phyloP scores from a whole-genome alignment of 2,113 vertebrate genomes.

The Sturnira hondurensis region DNA sequence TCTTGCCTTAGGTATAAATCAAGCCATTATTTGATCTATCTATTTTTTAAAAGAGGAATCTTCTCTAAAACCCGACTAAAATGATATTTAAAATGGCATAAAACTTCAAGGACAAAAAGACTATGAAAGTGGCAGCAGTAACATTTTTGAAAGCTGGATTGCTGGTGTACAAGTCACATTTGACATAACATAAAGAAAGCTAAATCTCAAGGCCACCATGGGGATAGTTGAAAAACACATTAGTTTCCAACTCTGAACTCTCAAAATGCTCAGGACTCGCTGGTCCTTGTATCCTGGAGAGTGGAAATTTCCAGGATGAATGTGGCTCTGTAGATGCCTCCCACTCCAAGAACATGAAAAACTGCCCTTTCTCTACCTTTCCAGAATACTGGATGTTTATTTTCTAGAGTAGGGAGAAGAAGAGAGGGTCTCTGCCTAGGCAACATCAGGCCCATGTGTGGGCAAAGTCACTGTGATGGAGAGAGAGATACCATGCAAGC shows the following conservation, averaged over 20 bases:
- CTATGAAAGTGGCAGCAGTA: background rate
- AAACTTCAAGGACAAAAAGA: background rate
- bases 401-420: background rate
- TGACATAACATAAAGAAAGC: background rate
- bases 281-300: background rate
- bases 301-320: background rate
- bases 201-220: background rate
- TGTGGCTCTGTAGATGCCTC: background rate
- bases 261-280: background rate
- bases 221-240: background rate
- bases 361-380: background rate
- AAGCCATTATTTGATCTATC: background rate
- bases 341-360: background rate
- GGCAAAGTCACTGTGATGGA: background rate
- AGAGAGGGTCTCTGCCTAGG: background rate
- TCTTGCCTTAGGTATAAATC: background rate
- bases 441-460: background rate
- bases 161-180: background rate
- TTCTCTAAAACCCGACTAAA: background rate
- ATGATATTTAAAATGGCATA: background rate
- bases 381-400: background rate
- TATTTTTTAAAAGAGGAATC: background rate
- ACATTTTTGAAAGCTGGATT: constrained; percentile 11
- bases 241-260: background rate
- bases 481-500: background rate